Conservation (phyloP, 2,797 vertebrate species). For the Typhlichthys eigenmanni region DNA sequence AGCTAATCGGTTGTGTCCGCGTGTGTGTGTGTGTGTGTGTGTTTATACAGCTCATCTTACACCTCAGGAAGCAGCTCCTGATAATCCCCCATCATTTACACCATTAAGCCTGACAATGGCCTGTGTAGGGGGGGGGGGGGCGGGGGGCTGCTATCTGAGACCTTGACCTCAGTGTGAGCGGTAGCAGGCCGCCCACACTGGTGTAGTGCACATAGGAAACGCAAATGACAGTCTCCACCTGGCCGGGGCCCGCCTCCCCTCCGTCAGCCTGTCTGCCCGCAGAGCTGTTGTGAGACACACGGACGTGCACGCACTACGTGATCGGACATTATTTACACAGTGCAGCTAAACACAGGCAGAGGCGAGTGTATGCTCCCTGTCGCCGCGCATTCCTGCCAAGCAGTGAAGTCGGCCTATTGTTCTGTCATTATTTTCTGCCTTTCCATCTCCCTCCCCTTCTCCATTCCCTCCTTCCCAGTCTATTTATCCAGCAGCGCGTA, state of each 20-base stretch:
- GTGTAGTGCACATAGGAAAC: slow-evolving; percentile 36
- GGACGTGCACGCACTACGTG: too few species aligned
- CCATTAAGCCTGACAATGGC: slow-evolving; percentile 39
- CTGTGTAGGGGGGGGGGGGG: not conserved
- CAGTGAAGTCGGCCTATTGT: slow-evolving; percentile 20
- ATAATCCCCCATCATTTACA: slow-evolving; percentile 43
- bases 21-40: slow-evolving; percentile 10
- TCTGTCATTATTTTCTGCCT: not conserved
- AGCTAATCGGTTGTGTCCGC: not conserved
- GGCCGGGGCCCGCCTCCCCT: slow-evolving; percentile 42
- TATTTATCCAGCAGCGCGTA: slow-evolving; percentile 39
- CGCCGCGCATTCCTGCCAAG: slow-evolving; percentile 60
- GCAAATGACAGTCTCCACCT: slow-evolving; percentile 58
- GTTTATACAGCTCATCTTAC: slow-evolving; percentile 17
- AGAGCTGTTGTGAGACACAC: too few species aligned
- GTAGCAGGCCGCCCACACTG: slow-evolving; percentile 34
- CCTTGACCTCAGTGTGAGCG: slow-evolving; percentile 30
- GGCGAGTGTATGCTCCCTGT: too few species aligned
- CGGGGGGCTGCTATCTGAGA: slow-evolving; percentile 28
- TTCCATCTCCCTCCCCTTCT: not conserved
- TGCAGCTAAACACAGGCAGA: too few species aligned
- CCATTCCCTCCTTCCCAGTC: slow-evolving; percentile 17
- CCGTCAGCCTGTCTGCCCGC: slow-evolving; percentile 41
- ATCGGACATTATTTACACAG: too few species aligned
- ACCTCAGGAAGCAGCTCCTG: slow-evolving; percentile 13